Percentiles rank a stretch among this genome's conserved stretches.
phyloP scores from a whole-genome alignment of 2,888 invertebrate genomes.

The Adelphocoris suturalis region DNA sequence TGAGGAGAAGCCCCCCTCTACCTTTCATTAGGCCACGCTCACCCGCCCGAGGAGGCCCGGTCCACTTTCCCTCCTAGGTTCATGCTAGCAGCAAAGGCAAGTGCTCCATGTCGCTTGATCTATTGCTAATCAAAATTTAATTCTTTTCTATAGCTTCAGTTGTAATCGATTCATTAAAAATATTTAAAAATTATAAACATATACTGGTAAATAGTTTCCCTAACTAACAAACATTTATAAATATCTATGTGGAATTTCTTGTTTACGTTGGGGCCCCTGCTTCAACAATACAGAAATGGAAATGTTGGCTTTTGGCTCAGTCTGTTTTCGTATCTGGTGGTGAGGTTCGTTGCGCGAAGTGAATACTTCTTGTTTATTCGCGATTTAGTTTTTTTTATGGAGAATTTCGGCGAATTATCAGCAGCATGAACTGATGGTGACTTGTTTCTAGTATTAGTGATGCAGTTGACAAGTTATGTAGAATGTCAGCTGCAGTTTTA shows the following conservation, averaged over 20 bases:
- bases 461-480: constrained; percentile 49
- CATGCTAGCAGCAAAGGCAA: too few relatives aligned
- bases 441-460: constrained; percentile 37
- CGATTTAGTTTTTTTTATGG: not conserved
- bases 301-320: not conserved
- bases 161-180: too few relatives aligned
- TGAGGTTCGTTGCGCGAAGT: not conserved
- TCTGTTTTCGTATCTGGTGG: constrained; percentile 16
- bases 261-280: not conserved
- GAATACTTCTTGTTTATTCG: not conserved
- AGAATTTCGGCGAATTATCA: not conserved
- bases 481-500: constrained; percentile 56
- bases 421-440: constrained; percentile 8
- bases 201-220: too few relatives aligned
- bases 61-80: too few relatives aligned
- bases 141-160: too few relatives aligned
- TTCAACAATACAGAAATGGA: constrained; percentile 16
- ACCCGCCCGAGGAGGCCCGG: too few relatives aligned
- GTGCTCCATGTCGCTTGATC: too few relatives aligned
- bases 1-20: too few relatives aligned
- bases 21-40: too few relatives aligned
- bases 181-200: too few relatives aligned
- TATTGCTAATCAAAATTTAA: too few relatives aligned
- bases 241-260: not conserved
- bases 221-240: too few relatives aligned